Evolutionary conservation across 2,888 invertebrate species (phyloP).

Genomic region (Cephonodes hylas): DNA sequence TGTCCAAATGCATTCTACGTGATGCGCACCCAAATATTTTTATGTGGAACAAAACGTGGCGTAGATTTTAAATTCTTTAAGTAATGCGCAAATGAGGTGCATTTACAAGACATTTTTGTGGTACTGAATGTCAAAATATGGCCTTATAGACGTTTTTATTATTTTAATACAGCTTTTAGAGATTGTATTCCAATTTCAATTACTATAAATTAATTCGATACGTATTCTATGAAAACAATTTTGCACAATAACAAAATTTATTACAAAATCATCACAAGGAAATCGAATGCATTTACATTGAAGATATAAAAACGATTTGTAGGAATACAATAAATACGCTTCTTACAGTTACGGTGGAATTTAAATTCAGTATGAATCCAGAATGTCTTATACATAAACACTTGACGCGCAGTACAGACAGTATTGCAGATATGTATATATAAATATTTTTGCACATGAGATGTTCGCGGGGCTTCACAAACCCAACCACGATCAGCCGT

Average conservation of each 20-base stretch:
- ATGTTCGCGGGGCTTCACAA: background rate
- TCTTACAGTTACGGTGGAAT: background rate
- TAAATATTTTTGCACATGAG: background rate
- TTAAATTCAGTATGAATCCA: background rate
- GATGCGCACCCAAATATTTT: constrained; percentile 14
- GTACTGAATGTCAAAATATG: background rate
- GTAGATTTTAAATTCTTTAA: constrained; percentile 10
- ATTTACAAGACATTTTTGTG: constrained; percentile 7
- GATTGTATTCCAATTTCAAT: background rate
- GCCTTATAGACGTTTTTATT: too few relatives aligned
- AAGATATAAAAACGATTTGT: background rate
- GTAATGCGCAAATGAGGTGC: constrained; percentile 11
- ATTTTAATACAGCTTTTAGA: background rate
- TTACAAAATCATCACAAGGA: too few relatives aligned
- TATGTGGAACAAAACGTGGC: constrained; percentile 15
- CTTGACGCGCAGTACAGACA: background rate
- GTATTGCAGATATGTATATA: background rate
- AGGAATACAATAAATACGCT: background rate
- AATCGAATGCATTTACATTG: background rate
- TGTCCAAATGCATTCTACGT: constrained; percentile 9
- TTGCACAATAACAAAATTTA: too few relatives aligned
- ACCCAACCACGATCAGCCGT: background rate
- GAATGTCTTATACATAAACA: background rate
- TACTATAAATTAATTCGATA: too few relatives aligned
- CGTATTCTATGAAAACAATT: too few relatives aligned